These are phyloP conservation scores for Tinamus major DNA, from an alignment of 2,797 vertebrate genomes.

Conservation along the genomic window DNA sequence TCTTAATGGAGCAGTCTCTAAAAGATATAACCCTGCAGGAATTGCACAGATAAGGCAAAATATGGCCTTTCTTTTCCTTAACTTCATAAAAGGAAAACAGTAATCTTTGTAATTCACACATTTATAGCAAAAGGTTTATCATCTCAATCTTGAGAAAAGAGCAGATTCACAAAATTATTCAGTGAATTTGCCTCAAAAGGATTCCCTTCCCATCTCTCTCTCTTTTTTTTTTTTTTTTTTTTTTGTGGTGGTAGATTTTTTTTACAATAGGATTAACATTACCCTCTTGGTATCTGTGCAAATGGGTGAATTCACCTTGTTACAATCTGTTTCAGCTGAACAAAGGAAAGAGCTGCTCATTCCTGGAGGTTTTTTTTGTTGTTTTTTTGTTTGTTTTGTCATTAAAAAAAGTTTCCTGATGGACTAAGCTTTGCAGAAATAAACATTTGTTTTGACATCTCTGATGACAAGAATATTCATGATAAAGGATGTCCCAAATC, in stretches of 20 bases:
- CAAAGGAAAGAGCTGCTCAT: neutral
- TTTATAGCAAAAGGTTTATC: slow-evolving; percentile 6
- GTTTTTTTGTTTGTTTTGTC: too few species aligned
- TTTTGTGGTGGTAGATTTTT: slow-evolving; percentile 29
- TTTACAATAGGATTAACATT: slow-evolving; percentile 60
- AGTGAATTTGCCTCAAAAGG: neutral
- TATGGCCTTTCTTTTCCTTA: neutral
- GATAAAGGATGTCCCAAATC: neutral
- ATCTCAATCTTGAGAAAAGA: neutral
- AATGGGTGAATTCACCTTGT: slow-evolving; percentile 43
- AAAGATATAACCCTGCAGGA: neutral
- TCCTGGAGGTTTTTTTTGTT: neutral
- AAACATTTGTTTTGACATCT: neutral
- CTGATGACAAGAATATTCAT: neutral
- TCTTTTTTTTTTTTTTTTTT: slow-evolving; percentile 26
- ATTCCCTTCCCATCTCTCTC: neutral
- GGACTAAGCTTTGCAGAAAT: slow-evolving; percentile 9
- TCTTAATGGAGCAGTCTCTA: neutral
- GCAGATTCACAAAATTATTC: slow-evolving; percentile 9
- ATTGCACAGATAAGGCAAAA: neutral
- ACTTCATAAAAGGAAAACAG: neutral
- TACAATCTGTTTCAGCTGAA: slow-evolving; percentile 28
- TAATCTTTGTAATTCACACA: slow-evolving; percentile 1
- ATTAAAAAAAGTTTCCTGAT: neutral
- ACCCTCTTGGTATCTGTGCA: slow-evolving; percentile 25